phyloP scores from a whole-genome alignment of 1,140 invertebrate genomes.

The Lepidurus couesii region DNA sequence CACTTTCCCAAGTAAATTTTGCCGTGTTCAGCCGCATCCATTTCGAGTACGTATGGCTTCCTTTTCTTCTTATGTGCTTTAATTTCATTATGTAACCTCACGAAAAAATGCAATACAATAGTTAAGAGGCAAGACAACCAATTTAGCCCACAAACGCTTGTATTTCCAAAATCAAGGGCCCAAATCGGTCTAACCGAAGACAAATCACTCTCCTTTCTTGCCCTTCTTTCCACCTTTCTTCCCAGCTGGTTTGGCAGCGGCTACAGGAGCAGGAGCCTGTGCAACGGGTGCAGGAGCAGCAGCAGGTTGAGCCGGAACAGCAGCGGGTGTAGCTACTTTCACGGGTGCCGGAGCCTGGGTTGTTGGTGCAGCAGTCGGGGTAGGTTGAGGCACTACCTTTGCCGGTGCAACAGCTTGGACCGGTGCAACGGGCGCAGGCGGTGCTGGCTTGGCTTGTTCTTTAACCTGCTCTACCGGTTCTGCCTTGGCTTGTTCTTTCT shows the following conservation, averaged over 20 bases:
- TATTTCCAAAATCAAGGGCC: constrained; percentile 10
- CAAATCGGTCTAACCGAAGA: constrained; percentile 1
- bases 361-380: not conserved
- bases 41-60: constrained; percentile 1
- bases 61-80: not conserved
- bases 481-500: constrained; percentile 26
- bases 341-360: not conserved
- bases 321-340: not conserved
- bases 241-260: constrained; percentile 11
- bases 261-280: constrained; percentile 1
- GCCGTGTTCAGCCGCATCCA: too few species aligned
- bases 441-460: not conserved
- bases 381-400: constrained; percentile 1
- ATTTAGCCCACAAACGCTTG: not conserved
- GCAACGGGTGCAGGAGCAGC: constrained; percentile 18
- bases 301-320: not conserved
- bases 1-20: too few species aligned
- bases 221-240: constrained; percentile 24
- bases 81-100: too few species aligned
- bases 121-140: not conserved
- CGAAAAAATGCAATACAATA: not conserved
- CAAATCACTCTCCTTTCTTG: constrained; percentile 27
- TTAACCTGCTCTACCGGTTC: constrained; percentile 11
- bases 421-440: not conserved
- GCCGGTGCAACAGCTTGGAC: not conserved